Base-by-base conservation (phyloP, 2,113 vertebrate genomes). In the Dasyurus viverrinus region DNA sequence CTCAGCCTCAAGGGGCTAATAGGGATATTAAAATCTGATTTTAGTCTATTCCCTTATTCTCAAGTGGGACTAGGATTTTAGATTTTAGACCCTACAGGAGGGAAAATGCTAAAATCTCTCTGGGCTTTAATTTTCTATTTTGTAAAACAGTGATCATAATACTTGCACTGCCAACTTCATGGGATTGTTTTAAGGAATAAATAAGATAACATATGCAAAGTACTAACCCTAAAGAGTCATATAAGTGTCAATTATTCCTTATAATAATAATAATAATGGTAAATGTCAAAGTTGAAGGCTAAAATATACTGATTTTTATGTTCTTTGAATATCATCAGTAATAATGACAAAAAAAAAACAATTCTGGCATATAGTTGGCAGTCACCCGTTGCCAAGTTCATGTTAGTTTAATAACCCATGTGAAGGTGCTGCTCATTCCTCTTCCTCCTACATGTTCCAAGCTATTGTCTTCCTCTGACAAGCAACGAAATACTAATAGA, bases 401-500 rank as follows among this genome's bases (percentile, higher is more conserved):
- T 89, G 94, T 89, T 84, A 42, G 68, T 42, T 84, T 84, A 84
- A 42, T n/a, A 84, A 84, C 68, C 19, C 95, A 89, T 55, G 53
- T 11, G 60, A 76, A 46, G 26, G 54, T 22, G 12, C 53, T 2
- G 0, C 47, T 91, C 84, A 8, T n/a, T 89, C 6, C 27, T n/a
- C 52, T 0, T 30, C 96, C 96, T 97, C 96, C 97, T 90, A 89
- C 76, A 0, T 19, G 3, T 4, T 23, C 23, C n/a, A 57, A 89
- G 36, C 95, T 93, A 92, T 93, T 95, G 95, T 96, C 92, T 94
- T 96, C 27, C 47, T 8, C 94, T 92, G 95, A 93, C 53, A 94
- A 94, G 36, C 47, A 55, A 92, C 22, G 42, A 8, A 0, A 76
- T 91, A 93, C 89, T 54, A 1, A 11, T 7, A 91, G 57, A 91